These are phyloP conservation scores for Indicator indicator DNA, from an alignment of 2,113 vertebrate species.

Conservation along the genomic window DNA sequence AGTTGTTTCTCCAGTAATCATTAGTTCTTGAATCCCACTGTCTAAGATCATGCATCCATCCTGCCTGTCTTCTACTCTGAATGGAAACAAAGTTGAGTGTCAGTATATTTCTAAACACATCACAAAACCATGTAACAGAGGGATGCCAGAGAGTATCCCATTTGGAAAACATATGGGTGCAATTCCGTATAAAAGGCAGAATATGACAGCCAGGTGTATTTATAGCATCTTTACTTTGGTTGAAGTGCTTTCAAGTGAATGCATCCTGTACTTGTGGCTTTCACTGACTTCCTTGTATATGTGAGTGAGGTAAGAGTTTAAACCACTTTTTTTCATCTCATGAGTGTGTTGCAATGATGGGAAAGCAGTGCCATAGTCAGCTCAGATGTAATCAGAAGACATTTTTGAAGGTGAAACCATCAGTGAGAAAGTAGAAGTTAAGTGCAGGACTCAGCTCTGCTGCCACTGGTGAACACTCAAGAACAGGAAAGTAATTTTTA, in stretches of 20 bases:
- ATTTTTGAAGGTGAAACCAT: neutral
- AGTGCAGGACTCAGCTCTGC: conserved; percentile 31
- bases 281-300: neutral
- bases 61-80: neutral
- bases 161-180: neutral
- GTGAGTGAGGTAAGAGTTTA: neutral
- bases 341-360: neutral
- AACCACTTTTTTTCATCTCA: neutral
- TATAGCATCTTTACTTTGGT: neutral
- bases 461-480: neutral
- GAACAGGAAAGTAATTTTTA: conserved; percentile 36
- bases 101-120: neutral
- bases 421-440: conserved; percentile 20
- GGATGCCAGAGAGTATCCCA: neutral
- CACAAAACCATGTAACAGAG: neutral
- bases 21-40: neutral
- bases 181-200: neutral
- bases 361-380: neutral
- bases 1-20: neutral
- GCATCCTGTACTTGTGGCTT: neutral
- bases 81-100: neutral
- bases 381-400: neutral
- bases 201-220: neutral
- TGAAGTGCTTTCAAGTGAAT: neutral
- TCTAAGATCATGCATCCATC: neutral